Conservation (phyloP, 2,797 vertebrate genomes). For the Tamandua tetradactyla region DNA sequence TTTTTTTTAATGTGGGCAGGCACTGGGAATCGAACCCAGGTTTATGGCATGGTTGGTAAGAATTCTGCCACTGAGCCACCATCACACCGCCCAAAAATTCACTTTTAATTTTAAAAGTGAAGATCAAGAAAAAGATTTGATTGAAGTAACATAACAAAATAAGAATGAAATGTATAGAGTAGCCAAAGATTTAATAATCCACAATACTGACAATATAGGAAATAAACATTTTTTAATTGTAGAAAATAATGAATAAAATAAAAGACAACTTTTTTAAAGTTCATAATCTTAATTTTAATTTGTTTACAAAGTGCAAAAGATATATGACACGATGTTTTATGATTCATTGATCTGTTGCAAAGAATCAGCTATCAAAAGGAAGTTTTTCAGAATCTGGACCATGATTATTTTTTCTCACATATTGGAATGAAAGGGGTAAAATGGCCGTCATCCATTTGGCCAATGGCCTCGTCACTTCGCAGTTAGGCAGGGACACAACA, state of each 20-base stretch:
- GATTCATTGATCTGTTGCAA: neutral
- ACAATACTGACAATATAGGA: neutral
- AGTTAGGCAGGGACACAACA: neutral
- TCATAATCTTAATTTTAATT: neutral
- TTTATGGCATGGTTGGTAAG: too few relatives aligned
- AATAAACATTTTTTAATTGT: neutral
- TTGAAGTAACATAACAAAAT: neutral
- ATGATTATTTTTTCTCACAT: neutral
- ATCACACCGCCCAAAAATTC: too few relatives aligned
- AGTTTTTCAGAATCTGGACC: neutral
- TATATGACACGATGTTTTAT: neutral
- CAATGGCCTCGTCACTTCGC: neutral
- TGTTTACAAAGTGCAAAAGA: neutral
- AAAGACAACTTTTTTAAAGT: neutral
- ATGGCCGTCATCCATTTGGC: neutral
- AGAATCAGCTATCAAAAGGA: slow-evolving; percentile 2
- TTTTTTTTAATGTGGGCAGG: too few relatives aligned
- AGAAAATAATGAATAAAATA: slow-evolving; percentile 44
- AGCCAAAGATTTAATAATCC: neutral
- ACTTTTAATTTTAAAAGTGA: neutral
- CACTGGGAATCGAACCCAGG: too few relatives aligned
- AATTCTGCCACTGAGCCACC: too few relatives aligned
- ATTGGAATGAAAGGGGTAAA: neutral
- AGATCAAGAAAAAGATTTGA: neutral
- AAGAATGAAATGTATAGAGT: slow-evolving; percentile 27